Percentiles rank a stretch among this genome's conserved stretches.
Conservation (phyloP, 2,797 vertebrate species). For the Xiphophorus birchmanni region DNA sequence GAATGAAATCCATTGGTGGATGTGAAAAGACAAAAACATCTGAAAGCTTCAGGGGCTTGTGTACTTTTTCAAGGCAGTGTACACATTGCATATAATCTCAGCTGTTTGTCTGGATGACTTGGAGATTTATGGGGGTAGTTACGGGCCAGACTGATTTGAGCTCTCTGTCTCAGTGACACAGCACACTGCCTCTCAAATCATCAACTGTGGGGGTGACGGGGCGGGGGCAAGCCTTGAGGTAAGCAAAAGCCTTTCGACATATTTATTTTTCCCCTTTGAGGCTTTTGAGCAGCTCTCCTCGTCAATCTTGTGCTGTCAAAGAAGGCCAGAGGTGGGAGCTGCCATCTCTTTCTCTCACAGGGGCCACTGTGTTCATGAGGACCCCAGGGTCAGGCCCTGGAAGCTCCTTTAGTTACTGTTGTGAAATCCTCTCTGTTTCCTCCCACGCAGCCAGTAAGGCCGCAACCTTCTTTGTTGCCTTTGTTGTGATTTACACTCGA, state of each 20-base stretch:
- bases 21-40: not conserved
- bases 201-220: conserved; percentile 28
- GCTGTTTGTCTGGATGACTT: conserved; percentile 46
- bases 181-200: conserved; percentile 46
- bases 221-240: conserved; percentile 42
- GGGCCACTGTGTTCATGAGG: conserved; percentile 54
- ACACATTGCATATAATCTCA: conserved; percentile 28
- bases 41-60: not conserved
- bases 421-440: conserved; percentile 59
- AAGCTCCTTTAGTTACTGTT: conserved; percentile 67
- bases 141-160: conserved; percentile 33
- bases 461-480: not conserved
- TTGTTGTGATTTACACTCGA: conserved; percentile 6
- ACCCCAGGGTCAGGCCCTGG: conserved; percentile 73
- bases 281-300: conserved; percentile 72
- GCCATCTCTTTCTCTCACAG: conserved; percentile 62
- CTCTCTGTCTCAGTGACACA: conserved; percentile 51
- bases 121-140: conserved; percentile 42
- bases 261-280: conserved; percentile 78
- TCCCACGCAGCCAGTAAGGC: conserved; percentile 26
- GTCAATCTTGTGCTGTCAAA: conserved; percentile 76
- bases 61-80: not conserved
- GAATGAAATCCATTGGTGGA: not conserved
- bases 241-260: conserved; percentile 59
- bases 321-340: conserved; percentile 70